Percentiles rank a stretch among this genome's conserved stretches.
These are phyloP conservation scores for Phaethon lepturus DNA, from an alignment of 2,113 vertebrate genomes.

Conservation along the genomic window DNA sequence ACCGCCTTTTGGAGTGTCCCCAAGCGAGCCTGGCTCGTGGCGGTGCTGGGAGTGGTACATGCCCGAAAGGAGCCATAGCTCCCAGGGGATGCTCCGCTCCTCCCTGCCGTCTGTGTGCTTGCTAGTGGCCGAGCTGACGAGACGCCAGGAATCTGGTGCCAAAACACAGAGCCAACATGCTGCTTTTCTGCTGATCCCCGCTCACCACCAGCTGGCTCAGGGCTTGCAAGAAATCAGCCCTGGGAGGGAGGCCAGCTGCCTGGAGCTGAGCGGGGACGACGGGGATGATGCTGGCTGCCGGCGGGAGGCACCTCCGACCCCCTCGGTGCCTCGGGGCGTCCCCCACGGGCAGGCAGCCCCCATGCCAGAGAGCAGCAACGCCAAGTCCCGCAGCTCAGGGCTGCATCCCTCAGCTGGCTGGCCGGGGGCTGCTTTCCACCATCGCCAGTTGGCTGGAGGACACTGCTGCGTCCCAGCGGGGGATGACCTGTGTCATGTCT, in stretches of 20 bases:
- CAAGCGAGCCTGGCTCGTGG: neutral
- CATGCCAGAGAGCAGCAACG: neutral
- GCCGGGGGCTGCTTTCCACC: neutral
- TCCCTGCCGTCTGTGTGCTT: neutral
- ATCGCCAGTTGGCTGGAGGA: neutral
- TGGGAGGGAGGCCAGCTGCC: neutral
- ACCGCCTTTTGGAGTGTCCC: neutral
- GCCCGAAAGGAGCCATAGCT: neutral
- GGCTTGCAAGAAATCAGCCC: neutral
- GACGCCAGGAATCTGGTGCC: neutral
- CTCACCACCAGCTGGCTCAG: neutral
- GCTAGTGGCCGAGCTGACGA: neutral
- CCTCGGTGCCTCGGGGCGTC: neutral
- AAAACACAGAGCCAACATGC: neutral
- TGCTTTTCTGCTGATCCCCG: neutral
- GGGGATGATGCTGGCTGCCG: neutral
- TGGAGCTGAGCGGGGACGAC: accelerated
- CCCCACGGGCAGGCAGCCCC: accelerated
- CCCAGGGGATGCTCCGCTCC: neutral
- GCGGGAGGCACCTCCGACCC: neutral
- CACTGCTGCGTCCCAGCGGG: neutral
- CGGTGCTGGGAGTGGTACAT: neutral
- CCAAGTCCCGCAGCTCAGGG: neutral
- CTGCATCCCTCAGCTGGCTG: neutral
- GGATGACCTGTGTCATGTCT: neutral